phyloP scores from a whole-genome alignment of 2,113 vertebrate species.

The human (Homo sapiens) region DNA sequence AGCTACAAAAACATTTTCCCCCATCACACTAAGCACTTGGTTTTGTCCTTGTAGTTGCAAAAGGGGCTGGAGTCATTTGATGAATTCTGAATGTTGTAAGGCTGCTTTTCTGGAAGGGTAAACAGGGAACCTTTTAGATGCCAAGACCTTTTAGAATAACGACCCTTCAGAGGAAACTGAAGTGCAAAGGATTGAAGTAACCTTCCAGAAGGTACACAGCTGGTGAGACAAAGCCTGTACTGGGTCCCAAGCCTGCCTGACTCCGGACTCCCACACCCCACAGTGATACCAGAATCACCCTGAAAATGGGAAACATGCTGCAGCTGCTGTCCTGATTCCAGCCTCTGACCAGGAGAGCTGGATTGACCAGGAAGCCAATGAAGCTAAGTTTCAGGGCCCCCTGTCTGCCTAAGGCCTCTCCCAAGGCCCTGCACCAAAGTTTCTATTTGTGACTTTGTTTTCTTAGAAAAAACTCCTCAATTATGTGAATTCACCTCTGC shows the following conservation, averaged over 20 bases:
- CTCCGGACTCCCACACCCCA: accelerated
- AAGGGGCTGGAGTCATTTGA: background rate
- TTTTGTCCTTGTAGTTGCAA: slow-evolving; percentile 1
- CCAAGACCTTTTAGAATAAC: background rate
- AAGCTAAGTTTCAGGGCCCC: background rate
- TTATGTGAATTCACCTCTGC: background rate
- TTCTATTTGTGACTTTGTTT: background rate
- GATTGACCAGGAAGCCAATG: background rate
- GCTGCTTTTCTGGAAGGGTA: slow-evolving; percentile 20
- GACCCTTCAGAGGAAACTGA: background rate
- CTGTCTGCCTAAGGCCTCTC: background rate
- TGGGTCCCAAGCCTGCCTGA: accelerated
- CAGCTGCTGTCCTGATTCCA: too few species aligned
- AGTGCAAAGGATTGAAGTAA: background rate
- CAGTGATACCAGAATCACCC: background rate
- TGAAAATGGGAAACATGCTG: too few species aligned
- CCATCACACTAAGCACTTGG: slow-evolving; percentile 6
- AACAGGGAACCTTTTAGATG: background rate
- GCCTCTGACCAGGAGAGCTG: background rate
- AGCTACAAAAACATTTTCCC: background rate
- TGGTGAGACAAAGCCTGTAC: background rate
- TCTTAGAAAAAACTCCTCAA: background rate
- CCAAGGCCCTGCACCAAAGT: background rate
- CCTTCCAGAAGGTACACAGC: background rate
- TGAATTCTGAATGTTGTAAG: background rate